These are phyloP conservation scores for Branchinecta lynchi DNA, from an alignment of 1,140 invertebrate species.

Conservation along the genomic window DNA sequence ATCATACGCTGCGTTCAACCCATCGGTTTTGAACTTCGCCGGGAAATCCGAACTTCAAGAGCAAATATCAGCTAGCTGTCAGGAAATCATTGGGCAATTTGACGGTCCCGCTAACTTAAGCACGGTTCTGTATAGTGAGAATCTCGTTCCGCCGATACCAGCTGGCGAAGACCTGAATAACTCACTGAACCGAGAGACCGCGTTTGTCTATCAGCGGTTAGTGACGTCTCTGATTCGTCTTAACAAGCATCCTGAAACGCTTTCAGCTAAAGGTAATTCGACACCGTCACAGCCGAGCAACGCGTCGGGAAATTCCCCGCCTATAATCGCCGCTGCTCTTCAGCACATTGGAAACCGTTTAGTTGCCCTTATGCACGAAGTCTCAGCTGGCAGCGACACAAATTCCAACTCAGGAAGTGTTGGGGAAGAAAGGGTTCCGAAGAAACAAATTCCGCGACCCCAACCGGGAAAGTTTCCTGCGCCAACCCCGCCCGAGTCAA, in stretches of 20 bases:
- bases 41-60: constrained; percentile 55
- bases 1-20: constrained; percentile 11
- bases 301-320: constrained; percentile 54
- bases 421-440: constrained; percentile 18
- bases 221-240: constrained; percentile 50
- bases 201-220: constrained; percentile 63
- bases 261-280: constrained; percentile 6
- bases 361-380: constrained; percentile 80
- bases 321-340: constrained; percentile 78
- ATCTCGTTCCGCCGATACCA: constrained; percentile 31
- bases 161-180: constrained; percentile 33
- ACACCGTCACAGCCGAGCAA: constrained; percentile 25
- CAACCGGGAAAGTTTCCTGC: constrained; percentile 41
- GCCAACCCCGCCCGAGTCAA: constrained; percentile 34
- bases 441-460: constrained; percentile 35
- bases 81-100: constrained; percentile 73
- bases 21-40: constrained; percentile 32
- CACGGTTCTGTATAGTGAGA: constrained; percentile 23
- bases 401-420: constrained; percentile 25
- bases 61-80: constrained; percentile 69
- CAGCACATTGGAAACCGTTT: constrained; percentile 76
- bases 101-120: constrained; percentile 35
- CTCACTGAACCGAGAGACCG: constrained; percentile 43
- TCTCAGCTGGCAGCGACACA: constrained; percentile 44
- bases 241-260: constrained; percentile 1